A percentile compares a stretch with the other conserved stretches of the same genome.
phyloP scores from a whole-genome alignment of 2,797 vertebrate species.

The Furcifer pardalis region DNA sequence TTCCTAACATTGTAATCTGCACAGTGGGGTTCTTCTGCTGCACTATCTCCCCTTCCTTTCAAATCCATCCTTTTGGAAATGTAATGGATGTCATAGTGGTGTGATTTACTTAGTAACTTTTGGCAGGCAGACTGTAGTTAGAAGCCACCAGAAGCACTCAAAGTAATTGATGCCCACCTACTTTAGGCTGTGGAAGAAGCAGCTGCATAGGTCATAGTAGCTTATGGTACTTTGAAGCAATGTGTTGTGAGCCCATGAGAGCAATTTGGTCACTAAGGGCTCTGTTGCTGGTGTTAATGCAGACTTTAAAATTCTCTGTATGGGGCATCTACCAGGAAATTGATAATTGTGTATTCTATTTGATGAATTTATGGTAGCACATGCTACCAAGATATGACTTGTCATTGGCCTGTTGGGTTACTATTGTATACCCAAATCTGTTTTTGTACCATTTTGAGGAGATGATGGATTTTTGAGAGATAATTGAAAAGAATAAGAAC shows the following conservation, averaged over 20 bases:
- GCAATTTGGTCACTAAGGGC: background rate
- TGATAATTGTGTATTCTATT: constrained; percentile 21
- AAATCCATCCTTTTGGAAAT: constrained; percentile 45
- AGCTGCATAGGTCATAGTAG: background rate
- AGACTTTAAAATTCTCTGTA: background rate
- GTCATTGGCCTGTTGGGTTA: background rate
- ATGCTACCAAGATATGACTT: background rate
- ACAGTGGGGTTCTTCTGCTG: constrained; percentile 14
- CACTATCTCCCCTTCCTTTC: constrained; percentile 4
- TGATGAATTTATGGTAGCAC: background rate
- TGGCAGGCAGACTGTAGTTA: background rate
- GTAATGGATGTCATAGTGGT: background rate
- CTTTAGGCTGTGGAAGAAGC: background rate
- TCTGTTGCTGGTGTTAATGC: background rate
- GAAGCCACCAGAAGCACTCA: constrained; percentile 39
- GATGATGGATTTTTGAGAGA: background rate
- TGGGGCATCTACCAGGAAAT: constrained; percentile 6
- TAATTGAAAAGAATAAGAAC: background rate
- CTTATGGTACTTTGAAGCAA: background rate
- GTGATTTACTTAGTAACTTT: constrained; percentile 53
- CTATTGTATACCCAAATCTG: background rate
- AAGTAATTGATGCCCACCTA: background rate
- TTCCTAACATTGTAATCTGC: background rate
- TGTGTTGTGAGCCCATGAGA: background rate
- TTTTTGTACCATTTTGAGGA: background rate